These are phyloP conservation scores for Drosophila siamana DNA, from an alignment of 2,888 invertebrate genomes.

Conservation along the genomic window DNA sequence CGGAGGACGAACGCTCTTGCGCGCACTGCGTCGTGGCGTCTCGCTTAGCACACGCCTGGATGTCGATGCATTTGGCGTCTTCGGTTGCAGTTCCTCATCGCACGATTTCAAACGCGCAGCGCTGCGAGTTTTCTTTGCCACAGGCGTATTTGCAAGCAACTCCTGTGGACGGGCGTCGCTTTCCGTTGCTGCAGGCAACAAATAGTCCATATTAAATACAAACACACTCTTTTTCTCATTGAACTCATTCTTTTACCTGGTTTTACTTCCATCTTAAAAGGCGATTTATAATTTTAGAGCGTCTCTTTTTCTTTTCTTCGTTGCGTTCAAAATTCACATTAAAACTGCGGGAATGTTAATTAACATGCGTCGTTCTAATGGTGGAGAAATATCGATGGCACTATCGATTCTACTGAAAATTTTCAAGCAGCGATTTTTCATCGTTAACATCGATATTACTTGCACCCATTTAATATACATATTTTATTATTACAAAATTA, in stretches of 20 bases:
- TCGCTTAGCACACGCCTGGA: slow-evolving; percentile 7
- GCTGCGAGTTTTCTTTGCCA: slow-evolving; percentile 41
- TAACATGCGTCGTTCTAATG: slow-evolving; percentile 33
- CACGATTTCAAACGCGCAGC: neutral
- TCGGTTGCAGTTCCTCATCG: neutral
- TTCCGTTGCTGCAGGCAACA: slow-evolving; percentile 8
- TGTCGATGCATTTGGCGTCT: slow-evolving; percentile 12
- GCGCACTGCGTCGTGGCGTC: slow-evolving; percentile 80
- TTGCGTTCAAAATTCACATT: slow-evolving; percentile 42
- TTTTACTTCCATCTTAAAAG: slow-evolving; percentile 12
- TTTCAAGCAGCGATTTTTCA: neutral
- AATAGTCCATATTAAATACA: neutral
- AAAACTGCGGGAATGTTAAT: slow-evolving; percentile 26
- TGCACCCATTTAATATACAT: too few species aligned
- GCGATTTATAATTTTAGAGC: neutral
- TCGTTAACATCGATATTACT: neutral
- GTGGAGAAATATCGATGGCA: neutral
- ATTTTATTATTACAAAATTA: too few species aligned
- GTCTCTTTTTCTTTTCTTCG: slow-evolving; percentile 2
- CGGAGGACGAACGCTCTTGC: slow-evolving; percentile 80
- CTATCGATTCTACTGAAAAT: slow-evolving; percentile 3
- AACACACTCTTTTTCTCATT: neutral
- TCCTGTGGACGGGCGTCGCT: slow-evolving; percentile 7
- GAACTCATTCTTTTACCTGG: slow-evolving; percentile 24
- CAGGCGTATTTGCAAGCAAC: slow-evolving; percentile 33